Evolutionary conservation across 1,140 invertebrate genomes (phyloP).

Genomic region (Cryptotermes secundus): DNA sequence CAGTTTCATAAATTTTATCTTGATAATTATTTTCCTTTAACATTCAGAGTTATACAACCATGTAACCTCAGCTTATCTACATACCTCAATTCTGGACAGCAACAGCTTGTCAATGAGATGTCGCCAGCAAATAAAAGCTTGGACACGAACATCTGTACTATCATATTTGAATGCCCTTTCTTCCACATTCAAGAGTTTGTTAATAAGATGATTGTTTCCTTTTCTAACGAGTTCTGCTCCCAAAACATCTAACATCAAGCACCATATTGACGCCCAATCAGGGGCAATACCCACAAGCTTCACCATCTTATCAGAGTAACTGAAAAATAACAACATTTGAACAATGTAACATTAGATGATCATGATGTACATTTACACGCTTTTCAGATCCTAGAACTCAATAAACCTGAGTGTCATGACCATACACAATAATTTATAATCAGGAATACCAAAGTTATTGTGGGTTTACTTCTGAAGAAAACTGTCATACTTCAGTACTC

Average conservation of each 20-base stretch:
- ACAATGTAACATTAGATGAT: too few species aligned
- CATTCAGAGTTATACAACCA: too few species aligned
- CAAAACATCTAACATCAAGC: neutral
- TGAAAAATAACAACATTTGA: neutral
- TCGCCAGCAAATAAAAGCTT: neutral
- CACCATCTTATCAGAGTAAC: neutral
- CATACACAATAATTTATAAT: too few species aligned
- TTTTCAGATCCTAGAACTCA: too few species aligned
- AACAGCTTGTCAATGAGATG: neutral
- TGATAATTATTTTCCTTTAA: too few species aligned
- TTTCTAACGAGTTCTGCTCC: neutral
- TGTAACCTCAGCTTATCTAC: neutral
- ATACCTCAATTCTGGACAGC: neutral
- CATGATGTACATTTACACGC: too few species aligned
- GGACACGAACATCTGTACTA: neutral
- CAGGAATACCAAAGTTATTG: too few species aligned
- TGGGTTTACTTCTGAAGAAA: too few species aligned
- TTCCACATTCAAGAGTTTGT: neutral
- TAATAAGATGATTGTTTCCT: neutral
- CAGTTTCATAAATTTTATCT: too few species aligned
- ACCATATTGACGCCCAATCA: neutral
- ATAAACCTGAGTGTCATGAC: too few species aligned
- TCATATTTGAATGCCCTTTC: neutral
- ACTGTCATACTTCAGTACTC: too few species aligned
- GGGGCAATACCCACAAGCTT: neutral